These are phyloP conservation scores for Anabacerthia variegaticeps DNA, from an alignment of 2,797 vertebrate genomes.

Conservation along the genomic window DNA sequence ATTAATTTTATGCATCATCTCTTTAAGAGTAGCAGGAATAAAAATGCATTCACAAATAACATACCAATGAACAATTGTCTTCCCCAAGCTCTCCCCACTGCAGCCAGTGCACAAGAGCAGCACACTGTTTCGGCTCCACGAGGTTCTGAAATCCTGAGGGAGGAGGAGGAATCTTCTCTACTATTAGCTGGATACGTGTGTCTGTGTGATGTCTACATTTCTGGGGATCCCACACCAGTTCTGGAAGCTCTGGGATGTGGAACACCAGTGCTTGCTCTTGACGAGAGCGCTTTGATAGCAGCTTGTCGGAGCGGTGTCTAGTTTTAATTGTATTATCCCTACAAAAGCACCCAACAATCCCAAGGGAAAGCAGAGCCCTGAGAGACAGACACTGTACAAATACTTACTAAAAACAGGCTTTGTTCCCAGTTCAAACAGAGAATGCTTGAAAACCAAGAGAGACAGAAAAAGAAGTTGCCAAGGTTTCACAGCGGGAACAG, in stretches of 20 bases:
- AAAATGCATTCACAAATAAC: background rate
- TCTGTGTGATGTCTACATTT: accelerated
- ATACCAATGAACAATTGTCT: background rate
- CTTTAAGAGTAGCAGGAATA: background rate
- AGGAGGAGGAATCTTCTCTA: background rate
- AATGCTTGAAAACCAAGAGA: background rate
- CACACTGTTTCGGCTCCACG: accelerated
- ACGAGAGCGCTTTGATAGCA: background rate
- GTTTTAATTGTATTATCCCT: background rate
- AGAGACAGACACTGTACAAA: background rate
- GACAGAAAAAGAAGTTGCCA: background rate
- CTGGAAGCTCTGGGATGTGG: background rate
- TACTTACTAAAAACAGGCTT: background rate
- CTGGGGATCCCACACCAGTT: accelerated
- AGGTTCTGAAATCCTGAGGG: background rate
- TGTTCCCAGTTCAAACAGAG: background rate
- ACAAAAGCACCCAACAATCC: background rate
- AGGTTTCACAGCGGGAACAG: background rate
- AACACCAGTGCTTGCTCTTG: background rate
- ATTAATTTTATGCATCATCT: background rate
- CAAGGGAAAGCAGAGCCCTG: background rate
- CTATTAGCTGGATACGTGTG: accelerated
- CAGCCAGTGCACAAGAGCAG: background rate
- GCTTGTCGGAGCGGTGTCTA: background rate
- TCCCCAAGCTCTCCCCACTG: background rate